Evolutionary conservation across 2,113 vertebrate genomes (phyloP), one percentile per base, ranked within the genome.

Genomic region (Phalacrocorax carbo): DNA sequence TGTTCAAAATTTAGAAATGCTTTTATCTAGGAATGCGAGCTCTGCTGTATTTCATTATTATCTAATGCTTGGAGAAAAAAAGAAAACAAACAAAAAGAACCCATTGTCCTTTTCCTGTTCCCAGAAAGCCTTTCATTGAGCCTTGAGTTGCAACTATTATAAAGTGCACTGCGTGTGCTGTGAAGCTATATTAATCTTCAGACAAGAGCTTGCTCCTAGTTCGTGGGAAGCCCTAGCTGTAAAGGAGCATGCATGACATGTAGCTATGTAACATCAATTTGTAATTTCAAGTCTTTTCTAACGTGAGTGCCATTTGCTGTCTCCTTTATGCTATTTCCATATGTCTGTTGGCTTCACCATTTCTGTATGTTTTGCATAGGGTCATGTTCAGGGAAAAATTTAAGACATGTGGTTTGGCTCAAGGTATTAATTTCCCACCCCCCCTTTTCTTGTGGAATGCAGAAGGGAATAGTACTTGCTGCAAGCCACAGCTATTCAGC

Each of bases 321-420:
- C 90, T 83, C 25, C 30, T 84, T 75, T 72, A 22, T 72, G 49
- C 34, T 82, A 6, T 94, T 95, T 97, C 81, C 62, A 25, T 72
- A n/a, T 79, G 69, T 69, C 82, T 85, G 46, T 78, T 90, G 64
- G 75, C 80, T 94, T 93, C 76, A 44, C 49, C 10, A 7, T 34
- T 82, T 48, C 21, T 27, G 21, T 52, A 15, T 91, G 51, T 88
- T 96, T 94, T 93, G 55, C 49, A 57, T n/a, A 71, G 82, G 64
- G 73, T 92, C 84, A 21, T 54, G 48, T 84, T 94, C 90, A 81
- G 90, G 61, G 34, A 95, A 88, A 58, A 54, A 58, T 62, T 70
- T 49, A 84, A 94, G 90, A 91, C 65, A 61, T 95, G 29, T 49
- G 83, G 54, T 88, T 96, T 91, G 86, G 68, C 94, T 93, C 66